Evolutionary conservation across 2,797 vertebrate genomes (phyloP).

Genomic region (Sebastes hubbsi): DNA sequence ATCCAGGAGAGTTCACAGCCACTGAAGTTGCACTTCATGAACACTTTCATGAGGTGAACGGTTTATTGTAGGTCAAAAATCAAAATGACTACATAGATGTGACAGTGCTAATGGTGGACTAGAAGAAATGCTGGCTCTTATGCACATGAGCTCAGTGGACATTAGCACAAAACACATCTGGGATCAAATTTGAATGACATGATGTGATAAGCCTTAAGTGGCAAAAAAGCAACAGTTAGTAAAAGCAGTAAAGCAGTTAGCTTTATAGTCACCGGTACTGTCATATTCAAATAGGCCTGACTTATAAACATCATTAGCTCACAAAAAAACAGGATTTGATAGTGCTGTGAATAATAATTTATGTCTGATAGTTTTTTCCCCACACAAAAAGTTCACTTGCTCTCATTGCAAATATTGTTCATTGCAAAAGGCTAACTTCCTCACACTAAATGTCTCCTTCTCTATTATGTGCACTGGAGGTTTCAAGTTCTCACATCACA

Average conservation of each 20-base stretch:
- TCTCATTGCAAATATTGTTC: not conserved
- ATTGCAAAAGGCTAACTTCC: not conserved
- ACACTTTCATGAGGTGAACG: conserved; percentile 2
- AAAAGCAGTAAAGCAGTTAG: not conserved
- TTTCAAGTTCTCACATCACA: not conserved
- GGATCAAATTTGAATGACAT: conserved; percentile 16
- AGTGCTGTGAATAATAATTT: not conserved
- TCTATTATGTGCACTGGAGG: not conserved
- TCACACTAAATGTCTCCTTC: not conserved
- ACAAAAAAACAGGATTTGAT: not conserved
- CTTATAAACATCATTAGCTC: not conserved
- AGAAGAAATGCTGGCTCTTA: not conserved
- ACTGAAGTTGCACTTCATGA: conserved; percentile 10
- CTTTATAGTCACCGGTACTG: not conserved
- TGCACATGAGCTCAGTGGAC: not conserved
- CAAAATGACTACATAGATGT: not conserved
- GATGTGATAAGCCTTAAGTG: not conserved
- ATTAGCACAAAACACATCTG: not conserved
- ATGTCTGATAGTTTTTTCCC: too few relatives aligned
- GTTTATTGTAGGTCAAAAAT: conserved; percentile 20
- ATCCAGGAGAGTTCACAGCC: conserved; percentile 13
- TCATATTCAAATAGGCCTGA: conserved; percentile 16
- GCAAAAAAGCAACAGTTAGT: not conserved
- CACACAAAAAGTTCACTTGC: not conserved
- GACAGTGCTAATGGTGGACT: not conserved